Percentiles rank a stretch among this genome's conserved stretches.
phyloP scores from a whole-genome alignment of 2,888 invertebrate species.

The Drosophila mettleri region DNA sequence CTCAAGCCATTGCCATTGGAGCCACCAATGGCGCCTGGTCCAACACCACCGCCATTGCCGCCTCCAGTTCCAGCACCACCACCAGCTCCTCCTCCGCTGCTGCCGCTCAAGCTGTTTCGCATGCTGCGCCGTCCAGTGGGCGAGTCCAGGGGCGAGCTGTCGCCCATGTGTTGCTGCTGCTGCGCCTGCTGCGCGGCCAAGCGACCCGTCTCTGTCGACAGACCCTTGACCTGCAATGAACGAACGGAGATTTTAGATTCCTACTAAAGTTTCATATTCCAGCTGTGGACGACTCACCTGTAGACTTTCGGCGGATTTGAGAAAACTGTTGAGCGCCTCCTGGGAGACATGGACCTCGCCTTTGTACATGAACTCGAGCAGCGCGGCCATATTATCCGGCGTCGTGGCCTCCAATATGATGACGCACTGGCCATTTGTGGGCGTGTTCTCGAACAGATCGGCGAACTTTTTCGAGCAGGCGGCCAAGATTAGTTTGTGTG shows the following conservation, averaged over 20 bases:
- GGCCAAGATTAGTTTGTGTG: constrained; percentile 95
- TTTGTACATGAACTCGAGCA: constrained; percentile 97
- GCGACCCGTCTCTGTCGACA: constrained; percentile 90
- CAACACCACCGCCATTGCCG: constrained; percentile 33
- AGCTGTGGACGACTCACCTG: constrained; percentile 87
- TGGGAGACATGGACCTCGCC: constrained; percentile 97
- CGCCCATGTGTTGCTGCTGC: constrained; percentile 82
- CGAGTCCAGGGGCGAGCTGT: constrained; percentile 83
- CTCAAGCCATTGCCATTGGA: constrained; percentile 70
- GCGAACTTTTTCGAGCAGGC: constrained; percentile 97
- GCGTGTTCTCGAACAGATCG: constrained; percentile 95
- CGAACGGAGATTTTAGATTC: not conserved
- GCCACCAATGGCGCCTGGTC: constrained; percentile 39
- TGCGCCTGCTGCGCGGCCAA: constrained; percentile 85
- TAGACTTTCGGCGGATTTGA: constrained; percentile 95
- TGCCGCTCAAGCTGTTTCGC: constrained; percentile 84
- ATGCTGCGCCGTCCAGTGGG: constrained; percentile 84
- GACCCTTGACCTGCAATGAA: constrained; percentile 88
- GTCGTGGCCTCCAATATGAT: constrained; percentile 96
- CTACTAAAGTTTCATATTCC: not conserved
- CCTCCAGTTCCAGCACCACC: constrained; percentile 44
- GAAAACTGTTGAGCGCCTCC: constrained; percentile 95
- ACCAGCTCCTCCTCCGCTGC: constrained; percentile 47
- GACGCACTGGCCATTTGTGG: constrained; percentile 88
- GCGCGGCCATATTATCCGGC: constrained; percentile 95